Evolutionary conservation across 2,113 vertebrate genomes (phyloP).

Genomic region (Anhinga anhinga): DNA sequence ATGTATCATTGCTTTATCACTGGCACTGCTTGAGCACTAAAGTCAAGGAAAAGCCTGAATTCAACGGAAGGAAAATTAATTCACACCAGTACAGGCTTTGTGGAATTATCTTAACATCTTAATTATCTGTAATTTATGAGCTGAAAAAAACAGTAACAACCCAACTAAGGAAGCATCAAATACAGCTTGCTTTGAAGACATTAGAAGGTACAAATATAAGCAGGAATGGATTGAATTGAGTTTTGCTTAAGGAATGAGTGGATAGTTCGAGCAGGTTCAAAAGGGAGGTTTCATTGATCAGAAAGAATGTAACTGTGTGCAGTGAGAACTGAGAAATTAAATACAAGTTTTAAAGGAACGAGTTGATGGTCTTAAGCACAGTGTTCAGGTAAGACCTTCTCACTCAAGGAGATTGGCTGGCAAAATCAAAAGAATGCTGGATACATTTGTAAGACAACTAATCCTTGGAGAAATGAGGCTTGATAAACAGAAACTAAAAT

Average conservation of each 20-base stretch:
- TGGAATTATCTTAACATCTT: background rate
- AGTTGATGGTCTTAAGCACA: background rate
- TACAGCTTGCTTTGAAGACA: background rate
- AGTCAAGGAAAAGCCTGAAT: background rate
- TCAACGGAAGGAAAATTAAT: background rate
- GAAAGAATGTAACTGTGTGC: background rate
- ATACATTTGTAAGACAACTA: background rate
- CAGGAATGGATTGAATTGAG: background rate
- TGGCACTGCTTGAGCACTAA: background rate
- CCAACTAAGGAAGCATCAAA: background rate
- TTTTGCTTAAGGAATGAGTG: background rate
- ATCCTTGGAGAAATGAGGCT: background rate
- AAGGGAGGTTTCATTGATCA: background rate
- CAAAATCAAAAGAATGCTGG: background rate
- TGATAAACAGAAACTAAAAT: slow-evolving; percentile 34
- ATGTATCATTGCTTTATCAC: background rate
- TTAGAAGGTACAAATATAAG: background rate
- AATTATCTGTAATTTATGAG: background rate
- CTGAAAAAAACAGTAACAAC: background rate
- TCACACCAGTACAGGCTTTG: background rate
- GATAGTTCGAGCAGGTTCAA: background rate
- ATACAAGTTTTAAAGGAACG: background rate
- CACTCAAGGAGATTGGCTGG: background rate
- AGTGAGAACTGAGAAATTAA: background rate
- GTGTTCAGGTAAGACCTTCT: background rate